These are phyloP conservation scores for Drosophila acutilabella DNA, from an alignment of 2,888 invertebrate genomes.

Conservation along the genomic window DNA sequence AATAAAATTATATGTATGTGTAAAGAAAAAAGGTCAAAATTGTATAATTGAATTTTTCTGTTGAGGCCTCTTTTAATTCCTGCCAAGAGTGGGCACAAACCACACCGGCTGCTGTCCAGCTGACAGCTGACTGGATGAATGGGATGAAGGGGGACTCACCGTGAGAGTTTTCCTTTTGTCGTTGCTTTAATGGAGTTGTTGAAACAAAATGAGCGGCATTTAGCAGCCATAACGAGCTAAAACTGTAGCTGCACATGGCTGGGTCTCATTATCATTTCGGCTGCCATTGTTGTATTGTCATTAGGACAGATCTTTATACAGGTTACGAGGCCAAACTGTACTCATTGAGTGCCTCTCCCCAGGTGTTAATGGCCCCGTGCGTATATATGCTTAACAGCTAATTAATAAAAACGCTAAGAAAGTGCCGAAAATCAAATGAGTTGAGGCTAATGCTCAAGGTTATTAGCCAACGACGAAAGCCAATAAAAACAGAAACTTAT, in stretches of 20 bases:
- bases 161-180: constrained; percentile 36
- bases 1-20: constrained; percentile 5
- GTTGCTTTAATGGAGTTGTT: constrained; percentile 64
- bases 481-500: constrained; percentile 47
- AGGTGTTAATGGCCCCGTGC: constrained; percentile 34
- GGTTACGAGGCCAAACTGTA: constrained; percentile 38
- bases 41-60: constrained; percentile 74
- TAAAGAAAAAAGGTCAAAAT: constrained; percentile 48
- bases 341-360: constrained; percentile 35
- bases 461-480: constrained; percentile 45
- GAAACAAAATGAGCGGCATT: constrained; percentile 51
- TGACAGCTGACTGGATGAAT: constrained; percentile 5
- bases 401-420: constrained; percentile 57
- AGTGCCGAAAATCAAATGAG: constrained; percentile 60
- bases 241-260: constrained; percentile 43
- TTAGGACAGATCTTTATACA: constrained; percentile 49
- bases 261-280: constrained; percentile 58
- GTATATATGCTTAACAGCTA: constrained; percentile 30
- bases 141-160: neutral
- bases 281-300: constrained; percentile 53
- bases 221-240: constrained; percentile 50
- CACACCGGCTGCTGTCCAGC: constrained; percentile 25
- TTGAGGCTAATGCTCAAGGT: constrained; percentile 49
- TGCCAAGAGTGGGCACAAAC: constrained; percentile 13
- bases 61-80: constrained; percentile 63